A percentile compares a stretch with the other conserved stretches of the same genome.
phyloP scores from a whole-genome alignment of 1,140 invertebrate species.

The Anagrus nilaparvatae region DNA sequence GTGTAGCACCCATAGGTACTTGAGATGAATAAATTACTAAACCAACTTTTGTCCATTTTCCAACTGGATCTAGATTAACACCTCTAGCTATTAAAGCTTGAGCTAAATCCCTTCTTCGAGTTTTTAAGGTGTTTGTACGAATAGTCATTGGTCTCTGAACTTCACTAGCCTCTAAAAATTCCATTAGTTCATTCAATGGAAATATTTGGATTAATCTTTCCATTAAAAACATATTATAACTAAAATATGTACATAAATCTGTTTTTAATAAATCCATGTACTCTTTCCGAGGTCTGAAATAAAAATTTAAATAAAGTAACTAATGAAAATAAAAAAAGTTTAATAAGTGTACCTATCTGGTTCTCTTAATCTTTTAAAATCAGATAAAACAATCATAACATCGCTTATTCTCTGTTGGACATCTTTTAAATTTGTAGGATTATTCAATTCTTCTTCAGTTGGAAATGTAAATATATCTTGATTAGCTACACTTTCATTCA shows the following conservation, averaged over 20 bases:
- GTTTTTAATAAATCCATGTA: slow-evolving; percentile 69
- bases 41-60: slow-evolving; percentile 98
- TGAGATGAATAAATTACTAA: slow-evolving; percentile 92
- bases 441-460: slow-evolving; percentile 57
- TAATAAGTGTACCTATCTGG: slow-evolving; percentile 43
- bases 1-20: slow-evolving; percentile 95
- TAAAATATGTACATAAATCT: slow-evolving; percentile 92
- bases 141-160: slow-evolving; percentile 90
- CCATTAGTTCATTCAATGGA: slow-evolving; percentile 76
- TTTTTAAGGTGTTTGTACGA: slow-evolving; percentile 92
- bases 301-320: slow-evolving; percentile 9
- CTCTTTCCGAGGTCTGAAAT: slow-evolving; percentile 60
- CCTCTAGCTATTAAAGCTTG: slow-evolving; percentile 91
- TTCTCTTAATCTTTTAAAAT: slow-evolving; percentile 78
- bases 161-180: slow-evolving; percentile 97
- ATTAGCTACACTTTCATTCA: slow-evolving; percentile 63
- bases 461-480: slow-evolving; percentile 71
- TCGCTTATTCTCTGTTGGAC: slow-evolving; percentile 88
- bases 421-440: slow-evolving; percentile 66
- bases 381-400: slow-evolving; percentile 72
- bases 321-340: slow-evolving; percentile 10
- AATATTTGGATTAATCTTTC: slow-evolving; percentile 90
- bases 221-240: slow-evolving; percentile 96
- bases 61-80: slow-evolving; percentile 95
- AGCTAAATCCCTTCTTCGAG: slow-evolving; percentile 83